Evolutionary conservation across 1,140 invertebrate species (phyloP).

Genomic region (Andrena cerasifolii): DNA sequence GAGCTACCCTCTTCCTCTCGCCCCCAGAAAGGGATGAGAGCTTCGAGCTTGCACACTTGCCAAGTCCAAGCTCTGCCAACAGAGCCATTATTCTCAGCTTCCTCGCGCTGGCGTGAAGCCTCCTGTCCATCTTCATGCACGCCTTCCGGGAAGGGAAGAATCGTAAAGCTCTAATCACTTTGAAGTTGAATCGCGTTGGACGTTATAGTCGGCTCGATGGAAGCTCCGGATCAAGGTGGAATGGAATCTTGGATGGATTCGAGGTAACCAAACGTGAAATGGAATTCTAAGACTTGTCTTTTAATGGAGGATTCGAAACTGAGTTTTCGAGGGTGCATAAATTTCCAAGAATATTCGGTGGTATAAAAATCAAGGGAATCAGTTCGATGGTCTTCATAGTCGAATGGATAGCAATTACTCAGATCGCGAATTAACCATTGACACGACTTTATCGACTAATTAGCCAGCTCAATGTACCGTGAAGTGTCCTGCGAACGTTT

Average conservation of each 20-base stretch:
- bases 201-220: background rate
- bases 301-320: background rate
- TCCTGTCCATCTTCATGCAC: conserved; percentile 79
- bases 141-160: conserved; percentile 67
- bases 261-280: background rate
- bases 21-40: conserved; percentile 90
- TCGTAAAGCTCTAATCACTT: conserved; percentile 29
- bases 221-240: background rate
- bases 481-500: conserved; percentile 4
- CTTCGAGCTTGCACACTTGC: conserved; percentile 86
- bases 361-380: too few relatives aligned
- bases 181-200: conserved; percentile 2
- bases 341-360: too few relatives aligned
- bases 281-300: background rate
- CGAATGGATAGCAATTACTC: too few relatives aligned
- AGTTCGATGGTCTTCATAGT: too few relatives aligned
- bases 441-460: background rate
- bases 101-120: conserved; percentile 58
- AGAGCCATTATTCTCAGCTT: conserved; percentile 73
- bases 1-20: conserved; percentile 92
- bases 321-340: background rate
- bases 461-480: background rate
- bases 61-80: conserved; percentile 85
- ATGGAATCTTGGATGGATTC: background rate
- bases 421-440: background rate